Evolutionary conservation across 2,797 vertebrate species (phyloP).

Genomic region (Myripristis jacobus): DNA sequence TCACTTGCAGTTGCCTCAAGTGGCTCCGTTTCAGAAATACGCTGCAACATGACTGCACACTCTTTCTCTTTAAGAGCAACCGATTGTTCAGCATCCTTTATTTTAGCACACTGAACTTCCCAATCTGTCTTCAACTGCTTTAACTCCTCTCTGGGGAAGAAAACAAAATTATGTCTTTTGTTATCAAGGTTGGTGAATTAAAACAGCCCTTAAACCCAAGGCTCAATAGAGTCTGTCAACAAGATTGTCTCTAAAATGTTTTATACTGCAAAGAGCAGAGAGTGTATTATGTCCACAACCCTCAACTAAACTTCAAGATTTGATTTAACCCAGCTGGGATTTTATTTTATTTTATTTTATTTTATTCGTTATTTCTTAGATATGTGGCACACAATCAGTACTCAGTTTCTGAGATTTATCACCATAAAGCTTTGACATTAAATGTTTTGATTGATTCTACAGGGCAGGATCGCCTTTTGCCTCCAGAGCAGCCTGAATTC

Average conservation of each 20-base stretch:
- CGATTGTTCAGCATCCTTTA: slow-evolving; percentile 43
- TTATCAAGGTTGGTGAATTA: slow-evolving; percentile 11
- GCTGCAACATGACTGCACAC: slow-evolving; percentile 20
- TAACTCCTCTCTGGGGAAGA: slow-evolving; percentile 57
- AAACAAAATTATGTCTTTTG: slow-evolving; percentile 11
- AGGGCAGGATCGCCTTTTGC: too few species aligned
- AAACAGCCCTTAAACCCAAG: background rate
- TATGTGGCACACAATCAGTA: too few species aligned
- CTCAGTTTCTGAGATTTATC: too few species aligned
- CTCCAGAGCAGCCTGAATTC: too few species aligned
- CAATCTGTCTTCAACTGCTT: slow-evolving; percentile 45
- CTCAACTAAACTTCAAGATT: background rate
- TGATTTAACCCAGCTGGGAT: background rate
- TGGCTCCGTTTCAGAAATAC: slow-evolving; percentile 44
- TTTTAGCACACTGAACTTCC: slow-evolving; percentile 38
- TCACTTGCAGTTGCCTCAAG: slow-evolving; percentile 45
- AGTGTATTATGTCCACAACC: background rate
- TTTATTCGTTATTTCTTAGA: background rate
- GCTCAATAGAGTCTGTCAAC: too few species aligned
- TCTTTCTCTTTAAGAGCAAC: slow-evolving; percentile 39
- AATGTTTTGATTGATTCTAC: too few species aligned
- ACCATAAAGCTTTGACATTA: too few species aligned
- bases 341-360: background rate
- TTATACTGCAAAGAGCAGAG: background rate
- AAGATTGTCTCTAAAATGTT: slow-evolving; percentile 1